Evolutionary conservation across 2,888 invertebrate species (phyloP).

Genomic region (Eupelmus urozonus): DNA sequence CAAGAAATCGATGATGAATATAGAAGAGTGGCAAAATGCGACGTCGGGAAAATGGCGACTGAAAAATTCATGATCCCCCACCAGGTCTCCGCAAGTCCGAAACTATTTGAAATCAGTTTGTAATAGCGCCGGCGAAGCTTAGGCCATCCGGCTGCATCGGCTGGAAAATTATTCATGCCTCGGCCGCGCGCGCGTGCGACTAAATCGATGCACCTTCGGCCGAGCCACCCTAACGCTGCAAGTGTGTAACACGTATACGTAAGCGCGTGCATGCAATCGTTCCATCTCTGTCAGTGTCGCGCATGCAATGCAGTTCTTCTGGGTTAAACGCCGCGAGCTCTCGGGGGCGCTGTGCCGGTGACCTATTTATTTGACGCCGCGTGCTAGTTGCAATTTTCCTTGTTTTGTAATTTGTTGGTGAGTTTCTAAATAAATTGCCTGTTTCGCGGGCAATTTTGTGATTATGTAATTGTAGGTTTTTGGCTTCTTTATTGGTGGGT

Average conservation of each 20-base stretch:
- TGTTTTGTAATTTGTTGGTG: too few species aligned
- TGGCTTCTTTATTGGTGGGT: too few species aligned
- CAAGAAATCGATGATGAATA: constrained; percentile 32
- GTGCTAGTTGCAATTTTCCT: too few species aligned
- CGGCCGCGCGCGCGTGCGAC: constrained; percentile 3
- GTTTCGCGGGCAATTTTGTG: too few species aligned
- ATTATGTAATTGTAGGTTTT: too few species aligned
- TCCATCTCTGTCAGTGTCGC: constrained; percentile 32
- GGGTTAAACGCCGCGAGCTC: constrained; percentile 25
- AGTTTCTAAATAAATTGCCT: too few species aligned
- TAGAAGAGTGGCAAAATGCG: neutral
- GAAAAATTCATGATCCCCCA: constrained; percentile 49
- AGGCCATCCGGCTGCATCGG: constrained; percentile 32
- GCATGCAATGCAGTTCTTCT: constrained; percentile 8
- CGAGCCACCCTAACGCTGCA: too few species aligned
- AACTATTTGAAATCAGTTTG: constrained; percentile 50
- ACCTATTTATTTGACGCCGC: too few species aligned
- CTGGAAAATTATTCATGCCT: constrained; percentile 48
- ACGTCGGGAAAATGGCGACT: constrained; percentile 24
- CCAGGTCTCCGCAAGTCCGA: constrained; percentile 10
- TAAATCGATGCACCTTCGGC: constrained; percentile 35
- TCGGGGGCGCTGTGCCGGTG: neutral
- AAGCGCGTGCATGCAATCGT: constrained; percentile 39
- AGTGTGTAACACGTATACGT: neutral
- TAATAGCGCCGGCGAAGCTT: constrained; percentile 33